Percentiles rank a stretch among this genome's conserved stretches.
Evolutionary conservation across 2,888 invertebrate genomes (phyloP).

Genomic region (Iphiclides podalirius): DNA sequence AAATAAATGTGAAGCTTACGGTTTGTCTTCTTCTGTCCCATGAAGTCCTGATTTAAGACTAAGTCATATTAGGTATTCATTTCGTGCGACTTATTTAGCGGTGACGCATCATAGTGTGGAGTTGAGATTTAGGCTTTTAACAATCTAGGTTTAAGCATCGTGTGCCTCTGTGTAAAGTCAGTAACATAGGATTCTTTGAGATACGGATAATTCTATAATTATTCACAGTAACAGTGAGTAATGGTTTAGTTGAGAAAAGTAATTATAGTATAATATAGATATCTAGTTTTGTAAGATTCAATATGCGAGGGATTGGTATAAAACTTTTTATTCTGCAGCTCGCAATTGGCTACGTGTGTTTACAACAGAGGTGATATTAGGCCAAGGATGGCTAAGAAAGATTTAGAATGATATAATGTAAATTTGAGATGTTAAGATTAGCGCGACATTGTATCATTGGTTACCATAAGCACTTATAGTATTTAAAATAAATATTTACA

Average conservation of each 20-base stretch:
- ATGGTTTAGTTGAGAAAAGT: conserved; percentile 31
- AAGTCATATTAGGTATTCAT: neutral
- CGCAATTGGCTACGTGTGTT: conserved; percentile 53
- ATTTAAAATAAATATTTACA: conserved; percentile 81
- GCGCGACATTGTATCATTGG: conserved; percentile 75
- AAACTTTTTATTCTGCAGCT: conserved; percentile 29
- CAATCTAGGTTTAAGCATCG: conserved; percentile 58
- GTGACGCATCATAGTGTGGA: conserved; percentile 41
- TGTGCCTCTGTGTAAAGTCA: conserved; percentile 76
- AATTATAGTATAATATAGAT: conserved; percentile 42
- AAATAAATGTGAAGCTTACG: neutral
- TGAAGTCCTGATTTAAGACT: too few relatives aligned
- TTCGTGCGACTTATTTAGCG: conserved; percentile 6
- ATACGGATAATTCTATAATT: conserved; percentile 40
- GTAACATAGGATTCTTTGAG: conserved; percentile 45
- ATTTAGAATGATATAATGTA: conserved; percentile 54
- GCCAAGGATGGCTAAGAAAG: conserved; percentile 61
- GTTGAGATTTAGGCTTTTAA: conserved; percentile 13
- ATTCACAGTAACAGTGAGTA: conserved; percentile 41
- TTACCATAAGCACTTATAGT: conserved; percentile 78
- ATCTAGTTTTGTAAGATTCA: conserved; percentile 64
- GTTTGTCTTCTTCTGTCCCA: too few relatives aligned
- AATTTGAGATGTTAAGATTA: conserved; percentile 47
- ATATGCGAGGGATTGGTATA: conserved; percentile 46
- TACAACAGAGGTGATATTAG: conserved; percentile 66